A percentile compares a stretch with the other conserved stretches of the same genome.
These are phyloP conservation scores for Sebastes minor DNA, from an alignment of 2,797 vertebrate genomes.

Conservation along the genomic window DNA sequence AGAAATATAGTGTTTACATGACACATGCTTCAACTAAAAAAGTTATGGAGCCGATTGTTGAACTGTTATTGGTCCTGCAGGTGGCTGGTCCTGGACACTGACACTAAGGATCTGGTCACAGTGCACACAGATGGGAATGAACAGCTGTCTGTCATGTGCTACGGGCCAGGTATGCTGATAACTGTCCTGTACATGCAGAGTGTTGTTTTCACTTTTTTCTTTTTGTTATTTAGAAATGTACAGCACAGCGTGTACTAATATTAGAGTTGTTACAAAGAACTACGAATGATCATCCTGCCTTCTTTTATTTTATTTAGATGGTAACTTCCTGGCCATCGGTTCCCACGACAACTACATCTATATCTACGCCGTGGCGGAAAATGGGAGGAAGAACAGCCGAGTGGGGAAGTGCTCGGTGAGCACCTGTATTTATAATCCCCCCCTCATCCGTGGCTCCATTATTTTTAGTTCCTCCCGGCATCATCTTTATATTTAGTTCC, in stretches of 20 bases:
- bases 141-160: slow-evolving; percentile 95
- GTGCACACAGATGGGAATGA: slow-evolving; percentile 98
- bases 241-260: background rate
- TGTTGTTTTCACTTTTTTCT: background rate
- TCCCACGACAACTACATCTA: slow-evolving; percentile 99
- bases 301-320: slow-evolving; percentile 81
- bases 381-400: slow-evolving; percentile 92
- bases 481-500: slow-evolving; percentile 45
- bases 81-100: slow-evolving; percentile 98
- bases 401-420: slow-evolving; percentile 97
- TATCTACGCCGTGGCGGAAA: slow-evolving; percentile 93
- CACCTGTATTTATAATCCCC: slow-evolving; percentile 46
- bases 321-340: slow-evolving; percentile 95
- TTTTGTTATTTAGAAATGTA: background rate
- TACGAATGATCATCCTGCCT: slow-evolving; percentile 2
- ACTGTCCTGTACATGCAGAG: background rate
- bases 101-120: slow-evolving; percentile 95
- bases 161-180: slow-evolving; percentile 87
- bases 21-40: background rate
- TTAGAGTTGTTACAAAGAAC: background rate
- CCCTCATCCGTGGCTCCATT: background rate
- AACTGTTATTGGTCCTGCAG: slow-evolving; percentile 76
- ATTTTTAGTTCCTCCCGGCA: slow-evolving; percentile 36
- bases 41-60: background rate
- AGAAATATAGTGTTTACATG: background rate